Conservation (phyloP, 2,797 vertebrate genomes). For the Serranus cabrilla region DNA sequence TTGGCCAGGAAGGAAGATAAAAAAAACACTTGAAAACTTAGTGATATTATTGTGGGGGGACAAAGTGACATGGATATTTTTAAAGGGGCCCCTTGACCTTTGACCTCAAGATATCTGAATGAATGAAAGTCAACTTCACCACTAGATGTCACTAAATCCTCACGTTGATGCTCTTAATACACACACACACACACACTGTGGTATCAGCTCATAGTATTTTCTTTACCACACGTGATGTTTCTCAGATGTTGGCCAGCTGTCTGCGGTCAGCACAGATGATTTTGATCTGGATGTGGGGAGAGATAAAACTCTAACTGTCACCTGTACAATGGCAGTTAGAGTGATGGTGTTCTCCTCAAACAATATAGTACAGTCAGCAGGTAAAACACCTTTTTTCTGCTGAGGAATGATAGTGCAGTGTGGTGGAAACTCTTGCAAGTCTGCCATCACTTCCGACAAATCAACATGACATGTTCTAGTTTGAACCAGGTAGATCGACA, state of each 20-base stretch:
- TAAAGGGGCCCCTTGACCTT: too few species aligned
- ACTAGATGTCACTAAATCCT: too few species aligned
- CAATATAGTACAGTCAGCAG: neutral
- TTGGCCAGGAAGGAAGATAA: too few species aligned
- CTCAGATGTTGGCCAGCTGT: neutral
- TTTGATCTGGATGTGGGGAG: neutral
- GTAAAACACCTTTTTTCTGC: neutral
- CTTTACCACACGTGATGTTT: conserved; percentile 9
- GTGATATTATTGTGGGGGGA: too few species aligned
- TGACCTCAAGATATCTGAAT: too few species aligned
- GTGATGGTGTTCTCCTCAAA: neutral
- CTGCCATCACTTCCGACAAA: conserved; percentile 35
- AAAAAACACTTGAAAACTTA: too few species aligned
- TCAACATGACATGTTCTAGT: conserved; percentile 3
- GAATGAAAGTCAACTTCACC: too few species aligned
- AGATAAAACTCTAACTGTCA: neutral
- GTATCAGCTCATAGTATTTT: neutral
- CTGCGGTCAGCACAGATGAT: conserved; percentile 8
- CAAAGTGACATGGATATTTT: too few species aligned
- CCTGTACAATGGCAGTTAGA: neutral
- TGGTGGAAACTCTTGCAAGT: conserved; percentile 1
- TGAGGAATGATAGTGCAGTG: conserved; percentile 5
- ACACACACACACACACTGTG: neutral
- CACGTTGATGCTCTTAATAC: too few species aligned
- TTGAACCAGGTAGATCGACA: conserved; percentile 24